Evolutionary conservation across 2,888 invertebrate genomes (phyloP).

Genomic region (Tolmerus cingulatus): DNA sequence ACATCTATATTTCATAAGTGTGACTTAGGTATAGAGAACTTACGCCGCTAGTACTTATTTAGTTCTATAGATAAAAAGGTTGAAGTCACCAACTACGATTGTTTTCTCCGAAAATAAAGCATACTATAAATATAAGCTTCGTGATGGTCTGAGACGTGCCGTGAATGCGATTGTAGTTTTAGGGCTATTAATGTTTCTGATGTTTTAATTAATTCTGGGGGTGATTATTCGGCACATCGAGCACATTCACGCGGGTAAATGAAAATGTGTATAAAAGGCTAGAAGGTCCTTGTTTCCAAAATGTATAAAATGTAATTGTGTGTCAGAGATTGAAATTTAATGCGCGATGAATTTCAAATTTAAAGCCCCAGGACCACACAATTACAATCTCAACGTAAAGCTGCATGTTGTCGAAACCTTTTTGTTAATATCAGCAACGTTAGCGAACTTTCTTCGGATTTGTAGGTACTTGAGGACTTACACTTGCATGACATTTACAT

Average conservation of each 20-base stretch:
- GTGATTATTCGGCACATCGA: background rate
- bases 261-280: background rate
- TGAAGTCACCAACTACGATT: slow-evolving; percentile 3
- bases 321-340: slow-evolving; percentile 3
- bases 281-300: background rate
- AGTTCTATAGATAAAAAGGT: slow-evolving; percentile 17
- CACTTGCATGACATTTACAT: background rate
- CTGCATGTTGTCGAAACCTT: background rate
- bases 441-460: background rate
- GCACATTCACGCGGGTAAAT: background rate
- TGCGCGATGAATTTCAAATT: background rate
- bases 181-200: slow-evolving; percentile 14
- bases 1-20: slow-evolving; percentile 12
- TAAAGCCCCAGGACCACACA: background rate
- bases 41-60: background rate
- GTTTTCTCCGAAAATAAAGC: background rate
- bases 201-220: slow-evolving; percentile 23
- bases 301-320: background rate
- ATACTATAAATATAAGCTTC: background rate
- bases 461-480: background rate
- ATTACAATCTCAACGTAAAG: background rate
- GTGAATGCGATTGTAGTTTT: slow-evolving; percentile 11
- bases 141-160: background rate
- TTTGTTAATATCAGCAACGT: background rate
- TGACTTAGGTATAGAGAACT: background rate